These are phyloP conservation scores for Galerucella nymphaeae DNA, from an alignment of 2,888 invertebrate species.

Conservation along the genomic window DNA sequence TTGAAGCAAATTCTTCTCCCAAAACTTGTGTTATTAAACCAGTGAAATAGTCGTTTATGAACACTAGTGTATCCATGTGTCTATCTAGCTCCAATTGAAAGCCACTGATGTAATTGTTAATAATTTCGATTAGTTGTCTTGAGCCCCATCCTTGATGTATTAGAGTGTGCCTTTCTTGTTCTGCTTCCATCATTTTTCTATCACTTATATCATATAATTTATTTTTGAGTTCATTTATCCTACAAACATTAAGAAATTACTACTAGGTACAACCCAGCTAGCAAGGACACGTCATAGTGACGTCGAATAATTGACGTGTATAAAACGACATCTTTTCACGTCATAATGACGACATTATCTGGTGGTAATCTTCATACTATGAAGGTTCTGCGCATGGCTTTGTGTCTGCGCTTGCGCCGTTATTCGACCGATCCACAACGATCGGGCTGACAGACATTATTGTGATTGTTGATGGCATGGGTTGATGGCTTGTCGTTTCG, in stretches of 20 bases:
- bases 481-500: no score
- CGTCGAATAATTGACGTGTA: no score
- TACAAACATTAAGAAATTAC: conserved; percentile 54
- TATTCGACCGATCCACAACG: no score
- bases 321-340: no score
- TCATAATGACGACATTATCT: no score
- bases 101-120: conserved; percentile 69
- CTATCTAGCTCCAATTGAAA: conserved; percentile 74
- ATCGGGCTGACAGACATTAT: no score
- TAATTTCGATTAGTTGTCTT: conserved; percentile 68
- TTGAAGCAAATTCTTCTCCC: conserved; percentile 65
- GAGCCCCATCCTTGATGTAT: conserved; percentile 71
- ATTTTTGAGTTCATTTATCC: conserved; percentile 59
- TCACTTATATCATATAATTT: conserved; percentile 71
- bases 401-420: no score
- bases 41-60: conserved; percentile 66
- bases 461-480: no score
- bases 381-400: no score
- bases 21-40: conserved; percentile 63
- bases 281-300: no score
- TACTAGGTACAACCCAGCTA: no score
- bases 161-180: conserved; percentile 67
- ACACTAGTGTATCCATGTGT: conserved; percentile 63
- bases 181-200: conserved; percentile 67
- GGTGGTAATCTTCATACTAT: no score